Percentiles rank a stretch among this genome's conserved stretches.
These are phyloP conservation scores for Catajapyx aquilonaris DNA, from an alignment of 1,140 invertebrate species.

Conservation along the genomic window DNA sequence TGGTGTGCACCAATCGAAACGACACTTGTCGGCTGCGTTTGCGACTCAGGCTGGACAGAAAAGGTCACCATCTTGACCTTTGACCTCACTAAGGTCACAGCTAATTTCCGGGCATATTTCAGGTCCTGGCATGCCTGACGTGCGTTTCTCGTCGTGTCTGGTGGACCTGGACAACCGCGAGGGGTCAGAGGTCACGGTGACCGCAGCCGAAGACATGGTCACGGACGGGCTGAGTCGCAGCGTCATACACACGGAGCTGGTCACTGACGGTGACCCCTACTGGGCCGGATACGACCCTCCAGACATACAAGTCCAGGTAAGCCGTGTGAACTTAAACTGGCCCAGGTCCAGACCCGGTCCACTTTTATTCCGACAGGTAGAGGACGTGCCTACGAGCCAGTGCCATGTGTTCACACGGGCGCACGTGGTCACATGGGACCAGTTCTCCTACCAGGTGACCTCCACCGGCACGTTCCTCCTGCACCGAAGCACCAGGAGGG, in stretches of 20 bases:
- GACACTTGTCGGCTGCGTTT: too few relatives aligned
- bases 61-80: too few relatives aligned
- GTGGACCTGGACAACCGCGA: not conserved
- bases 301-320: constrained; percentile 1
- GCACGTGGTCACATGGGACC: not conserved
- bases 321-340: not conserved
- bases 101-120: too few relatives aligned
- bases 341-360: too few relatives aligned
- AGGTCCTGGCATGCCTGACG: too few relatives aligned
- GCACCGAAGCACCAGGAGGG: not conserved
- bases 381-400: constrained; percentile 1
- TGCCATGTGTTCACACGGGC: not conserved
- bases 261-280: not conserved
- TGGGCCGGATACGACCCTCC: constrained; percentile 2
- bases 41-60: too few relatives aligned
- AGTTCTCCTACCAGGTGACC: not conserved
- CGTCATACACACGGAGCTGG: not conserved
- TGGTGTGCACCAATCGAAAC: too few relatives aligned
- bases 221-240: not conserved
- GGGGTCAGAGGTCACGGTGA: not conserved
- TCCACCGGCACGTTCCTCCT: constrained; percentile 1
- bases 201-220: constrained; percentile 1
- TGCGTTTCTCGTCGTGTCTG: constrained; percentile 1
- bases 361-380: not conserved
- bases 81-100: too few relatives aligned